Percentiles rank a stretch among this genome's conserved stretches.
phyloP scores from a whole-genome alignment of 2,113 vertebrate species.

The Labeo rohita region DNA sequence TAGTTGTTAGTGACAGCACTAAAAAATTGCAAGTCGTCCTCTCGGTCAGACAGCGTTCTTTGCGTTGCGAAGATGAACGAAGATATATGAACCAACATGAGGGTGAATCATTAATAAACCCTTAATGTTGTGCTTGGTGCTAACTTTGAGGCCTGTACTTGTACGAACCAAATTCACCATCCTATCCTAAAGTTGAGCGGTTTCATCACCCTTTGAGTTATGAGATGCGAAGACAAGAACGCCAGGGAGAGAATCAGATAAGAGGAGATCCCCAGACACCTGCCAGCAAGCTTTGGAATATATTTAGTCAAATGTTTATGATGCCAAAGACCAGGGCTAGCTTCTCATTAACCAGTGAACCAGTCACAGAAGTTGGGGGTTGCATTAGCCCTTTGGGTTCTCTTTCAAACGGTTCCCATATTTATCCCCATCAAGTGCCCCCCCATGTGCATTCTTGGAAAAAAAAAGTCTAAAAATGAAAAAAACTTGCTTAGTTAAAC shows the following conservation, averaged over 20 bases:
- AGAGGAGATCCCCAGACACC: constrained; percentile 69
- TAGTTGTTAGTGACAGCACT: no score
- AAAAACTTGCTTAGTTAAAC: constrained; percentile 68
- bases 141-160: constrained; percentile 11
- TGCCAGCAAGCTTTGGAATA: constrained; percentile 74
- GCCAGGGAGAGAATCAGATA: constrained; percentile 57
- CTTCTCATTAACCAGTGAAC: constrained; percentile 79
- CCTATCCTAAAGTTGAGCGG: constrained; percentile 63
- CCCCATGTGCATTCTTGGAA: constrained; percentile 70
- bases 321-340: constrained; percentile 78
- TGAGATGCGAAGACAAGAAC: constrained; percentile 61
- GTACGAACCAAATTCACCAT: constrained; percentile 43
- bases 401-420: constrained; percentile 78
- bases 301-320: constrained; percentile 80
- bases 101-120: no score
- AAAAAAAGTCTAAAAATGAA: constrained; percentile 10
- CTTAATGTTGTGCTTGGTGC: neutral
- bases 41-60: neutral
- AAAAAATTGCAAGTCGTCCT: no score
- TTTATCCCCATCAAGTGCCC: constrained; percentile 78
- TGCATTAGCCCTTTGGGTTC: constrained; percentile 77
- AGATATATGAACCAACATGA: no score
- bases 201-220: constrained; percentile 65
- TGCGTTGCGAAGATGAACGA: neutral
- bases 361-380: constrained; percentile 68